Base-by-base conservation (phyloP, 2,797 vertebrate genomes). In the Alca torda region DNA sequence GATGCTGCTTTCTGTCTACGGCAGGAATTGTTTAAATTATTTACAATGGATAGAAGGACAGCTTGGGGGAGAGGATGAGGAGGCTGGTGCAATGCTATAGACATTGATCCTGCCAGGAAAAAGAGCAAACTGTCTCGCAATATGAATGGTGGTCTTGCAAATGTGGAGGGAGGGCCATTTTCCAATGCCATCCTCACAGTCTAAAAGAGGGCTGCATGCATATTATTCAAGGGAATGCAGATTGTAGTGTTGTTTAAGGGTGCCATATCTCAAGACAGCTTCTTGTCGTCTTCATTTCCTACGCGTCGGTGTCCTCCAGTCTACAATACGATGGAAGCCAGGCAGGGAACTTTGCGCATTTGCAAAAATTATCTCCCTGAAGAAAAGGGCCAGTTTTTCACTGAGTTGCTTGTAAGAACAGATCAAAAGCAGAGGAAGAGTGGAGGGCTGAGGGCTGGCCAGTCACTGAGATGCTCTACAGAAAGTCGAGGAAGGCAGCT, bases 91-190 rank as follows among this genome's bases (percentile, higher is more conserved):
- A 87, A 60, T 63, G 79, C 86, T 93, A 35, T 75, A 85, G 35
- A 35, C 91, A 90, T 95, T 89, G 97, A 97, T 97, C 84, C 93
- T 69, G 87, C 69, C 80, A 84, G 65, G 91, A 96, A 91, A 90
- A 95, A 89, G 48, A 96, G 65, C 75, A 69, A 96, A 84, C 56
- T 87, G 90, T 94, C 93, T 97, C 43, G 30, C 45, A 59, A 5
- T 46, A 59, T 1, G 7, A 81, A 86, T 24, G 13, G 54, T 53
- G 17, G 13, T 54, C 35, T 63, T 81, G 79, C 65, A 73, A 86
- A 73, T 69, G 7, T 6, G 76, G 73, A 90, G 39, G 50, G 30
- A 88, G 54, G 35, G 50, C 67, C 23, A 6, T 76, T 59, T 83
- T 81, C 85, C 46, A 59, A 1, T 73, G 76, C 65, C 61, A 54